Evolutionary conservation across 2,888 invertebrate genomes (phyloP).

Genomic region (Rutpela maculata): DNA sequence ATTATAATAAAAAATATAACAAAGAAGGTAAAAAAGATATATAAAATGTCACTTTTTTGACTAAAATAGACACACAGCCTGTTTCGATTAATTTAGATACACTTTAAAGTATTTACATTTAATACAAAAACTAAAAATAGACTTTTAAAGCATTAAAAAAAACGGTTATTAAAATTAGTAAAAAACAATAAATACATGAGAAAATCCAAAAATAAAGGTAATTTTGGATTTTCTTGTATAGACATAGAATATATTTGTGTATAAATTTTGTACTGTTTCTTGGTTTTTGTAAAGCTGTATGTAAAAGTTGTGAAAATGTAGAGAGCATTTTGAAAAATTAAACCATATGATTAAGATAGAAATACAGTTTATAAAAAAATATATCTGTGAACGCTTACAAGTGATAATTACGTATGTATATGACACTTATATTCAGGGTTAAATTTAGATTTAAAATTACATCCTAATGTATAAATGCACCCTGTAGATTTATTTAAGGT

Average conservation of each 20-base stretch:
- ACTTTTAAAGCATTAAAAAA: constrained; percentile 41
- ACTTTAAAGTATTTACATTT: constrained; percentile 50
- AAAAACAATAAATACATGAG: constrained; percentile 33
- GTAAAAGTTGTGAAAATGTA: constrained; percentile 28
- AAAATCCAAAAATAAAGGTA: neutral
- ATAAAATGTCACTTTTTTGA: constrained; percentile 65
- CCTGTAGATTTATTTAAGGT: constrained; percentile 26
- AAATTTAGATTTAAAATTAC: constrained; percentile 18
- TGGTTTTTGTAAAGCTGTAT: constrained; percentile 48
- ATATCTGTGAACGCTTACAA: constrained; percentile 14
- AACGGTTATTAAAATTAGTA: constrained; percentile 35
- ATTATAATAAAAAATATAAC: constrained; percentile 54
- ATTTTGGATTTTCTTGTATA: constrained; percentile 24
- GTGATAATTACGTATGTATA: constrained; percentile 18
- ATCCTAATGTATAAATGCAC: constrained; percentile 11
- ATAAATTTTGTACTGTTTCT: constrained; percentile 48
- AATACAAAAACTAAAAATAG: constrained; percentile 46
- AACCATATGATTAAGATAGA: constrained; percentile 26
- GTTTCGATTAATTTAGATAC: constrained; percentile 54
- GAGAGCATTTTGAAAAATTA: constrained; percentile 36
- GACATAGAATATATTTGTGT: constrained; percentile 36
- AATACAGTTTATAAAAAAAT: constrained; percentile 34
- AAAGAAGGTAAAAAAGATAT: constrained; percentile 64
- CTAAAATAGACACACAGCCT: constrained; percentile 71
- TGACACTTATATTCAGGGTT: constrained; percentile 38